Conservation (phyloP, 2,888 invertebrate species). For the Lamellibrachia satsuma region DNA sequence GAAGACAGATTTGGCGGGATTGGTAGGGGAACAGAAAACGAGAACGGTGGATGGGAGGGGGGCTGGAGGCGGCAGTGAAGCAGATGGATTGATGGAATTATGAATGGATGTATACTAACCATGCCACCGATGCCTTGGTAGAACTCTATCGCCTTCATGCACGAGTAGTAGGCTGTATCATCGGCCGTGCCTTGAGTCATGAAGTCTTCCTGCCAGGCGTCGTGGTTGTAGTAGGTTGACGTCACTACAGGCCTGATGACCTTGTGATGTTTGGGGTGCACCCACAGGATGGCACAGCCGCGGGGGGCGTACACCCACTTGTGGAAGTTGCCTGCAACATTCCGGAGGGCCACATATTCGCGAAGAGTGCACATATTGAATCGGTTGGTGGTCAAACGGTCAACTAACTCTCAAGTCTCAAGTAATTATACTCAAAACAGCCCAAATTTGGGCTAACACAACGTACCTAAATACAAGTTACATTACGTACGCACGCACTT, state of each 20-base stretch:
- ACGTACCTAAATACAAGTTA: too few species aligned
- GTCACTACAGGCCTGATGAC: conserved; percentile 31
- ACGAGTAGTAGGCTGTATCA: conserved; percentile 41
- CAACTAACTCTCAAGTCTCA: too few species aligned
- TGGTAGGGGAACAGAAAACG: too few species aligned
- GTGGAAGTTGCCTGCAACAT: conserved; percentile 56
- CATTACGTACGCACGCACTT: too few species aligned
- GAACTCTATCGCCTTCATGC: conserved; percentile 45
- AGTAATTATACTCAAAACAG: too few species aligned
- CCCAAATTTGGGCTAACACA: too few species aligned
- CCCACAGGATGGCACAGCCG: conserved; percentile 56
- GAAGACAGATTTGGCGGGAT: too few species aligned
- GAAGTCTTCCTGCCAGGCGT: conserved; percentile 44
- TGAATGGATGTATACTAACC: conserved; percentile 35
- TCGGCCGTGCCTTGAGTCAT: conserved; percentile 47
- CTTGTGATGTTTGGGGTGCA: conserved; percentile 35
- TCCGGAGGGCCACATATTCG: background rate
- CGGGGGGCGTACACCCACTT: conserved; percentile 59
- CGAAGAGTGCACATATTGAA: too few species aligned
- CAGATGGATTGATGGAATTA: background rate
- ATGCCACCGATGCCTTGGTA: conserved; percentile 49
- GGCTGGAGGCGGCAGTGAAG: too few species aligned
- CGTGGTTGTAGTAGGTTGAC: background rate
- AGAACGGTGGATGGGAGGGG: too few species aligned
- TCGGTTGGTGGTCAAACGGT: too few species aligned